Evolutionary conservation across 2,797 vertebrate genomes (phyloP).

Genomic region (Orientallactaga sibirica): DNA sequence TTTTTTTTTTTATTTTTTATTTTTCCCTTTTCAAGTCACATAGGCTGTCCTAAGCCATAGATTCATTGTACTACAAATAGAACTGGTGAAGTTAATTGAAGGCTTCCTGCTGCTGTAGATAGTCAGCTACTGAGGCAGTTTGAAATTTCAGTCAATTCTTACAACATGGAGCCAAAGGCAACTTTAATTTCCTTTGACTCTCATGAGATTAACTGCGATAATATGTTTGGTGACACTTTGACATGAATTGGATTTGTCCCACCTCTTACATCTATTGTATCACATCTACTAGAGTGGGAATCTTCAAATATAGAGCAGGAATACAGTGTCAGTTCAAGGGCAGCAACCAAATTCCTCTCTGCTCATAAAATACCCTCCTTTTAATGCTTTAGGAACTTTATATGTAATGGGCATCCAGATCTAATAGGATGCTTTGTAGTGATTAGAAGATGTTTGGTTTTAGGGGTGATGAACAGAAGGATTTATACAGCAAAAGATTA

Average conservation of each 20-base stretch:
- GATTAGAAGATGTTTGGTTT: background rate
- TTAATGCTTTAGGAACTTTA: slow-evolving; percentile 5
- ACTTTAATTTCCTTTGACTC: slow-evolving; percentile 87
- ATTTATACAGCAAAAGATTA: background rate
- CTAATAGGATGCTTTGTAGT: background rate
- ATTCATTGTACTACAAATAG: slow-evolving; percentile 88
- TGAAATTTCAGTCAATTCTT: slow-evolving; percentile 85
- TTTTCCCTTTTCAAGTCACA: slow-evolving; percentile 82
- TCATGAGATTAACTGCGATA: slow-evolving; percentile 82
- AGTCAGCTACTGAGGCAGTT: slow-evolving; percentile 79
- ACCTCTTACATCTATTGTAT: slow-evolving; percentile 61
- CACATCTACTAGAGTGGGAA: slow-evolving; percentile 6
- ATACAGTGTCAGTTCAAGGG: slow-evolving; percentile 22
- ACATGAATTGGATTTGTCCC: slow-evolving; percentile 75
- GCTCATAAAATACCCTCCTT: slow-evolving; percentile 25
- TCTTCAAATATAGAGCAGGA: slow-evolving; percentile 40
- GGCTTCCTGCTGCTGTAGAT: slow-evolving; percentile 86
- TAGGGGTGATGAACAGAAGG: background rate
- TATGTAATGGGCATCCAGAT: background rate
- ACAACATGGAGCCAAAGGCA: slow-evolving; percentile 79
- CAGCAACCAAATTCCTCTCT: background rate
- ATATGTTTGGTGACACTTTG: slow-evolving; percentile 77
- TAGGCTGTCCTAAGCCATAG: slow-evolving; percentile 79
- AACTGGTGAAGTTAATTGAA: slow-evolving; percentile 87
- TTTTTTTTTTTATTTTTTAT: slow-evolving; percentile 60